Evolutionary conservation across 2,797 vertebrate genomes (phyloP).

Genomic region (Pantherophis vulpinus): DNA sequence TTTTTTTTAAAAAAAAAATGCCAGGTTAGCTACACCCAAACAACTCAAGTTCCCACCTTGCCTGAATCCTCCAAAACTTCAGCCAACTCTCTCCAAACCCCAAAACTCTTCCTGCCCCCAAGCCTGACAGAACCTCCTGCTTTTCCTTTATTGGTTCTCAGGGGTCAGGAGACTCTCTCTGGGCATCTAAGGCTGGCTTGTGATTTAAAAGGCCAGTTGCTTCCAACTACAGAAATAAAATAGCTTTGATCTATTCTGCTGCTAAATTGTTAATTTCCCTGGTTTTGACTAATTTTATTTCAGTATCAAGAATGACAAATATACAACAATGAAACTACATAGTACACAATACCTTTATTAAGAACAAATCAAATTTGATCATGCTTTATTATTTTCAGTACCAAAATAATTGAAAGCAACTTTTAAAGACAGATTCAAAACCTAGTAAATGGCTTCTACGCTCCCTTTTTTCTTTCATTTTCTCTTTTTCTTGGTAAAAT

Average conservation of each 20-base stretch:
- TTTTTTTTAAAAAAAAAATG: neutral
- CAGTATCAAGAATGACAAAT: neutral
- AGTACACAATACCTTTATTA: neutral
- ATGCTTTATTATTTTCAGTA: neutral
- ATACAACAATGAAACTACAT: neutral
- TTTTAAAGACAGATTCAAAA: neutral
- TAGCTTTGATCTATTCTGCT: neutral
- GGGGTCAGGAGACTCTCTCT: neutral
- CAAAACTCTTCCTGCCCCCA: neutral
- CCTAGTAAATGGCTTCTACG: neutral
- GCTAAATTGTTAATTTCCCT: neutral
- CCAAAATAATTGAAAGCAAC: neutral
- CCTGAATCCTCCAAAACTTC: neutral
- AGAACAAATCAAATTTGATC: neutral
- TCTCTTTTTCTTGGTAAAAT: neutral
- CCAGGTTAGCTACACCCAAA: neutral
- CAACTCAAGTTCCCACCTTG: neutral
- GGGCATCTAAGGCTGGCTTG: neutral
- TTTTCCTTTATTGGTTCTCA: neutral
- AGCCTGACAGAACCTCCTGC: neutral
- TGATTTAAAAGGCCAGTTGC: neutral
- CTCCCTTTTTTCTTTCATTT: neutral
- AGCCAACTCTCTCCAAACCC: neutral
- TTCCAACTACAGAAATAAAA: neutral
- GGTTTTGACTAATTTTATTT: neutral